Percentiles rank a stretch among this genome's conserved stretches.
Evolutionary conservation across 2,888 invertebrate species (phyloP).

Genomic region (Drosophila trichaetosa): DNA sequence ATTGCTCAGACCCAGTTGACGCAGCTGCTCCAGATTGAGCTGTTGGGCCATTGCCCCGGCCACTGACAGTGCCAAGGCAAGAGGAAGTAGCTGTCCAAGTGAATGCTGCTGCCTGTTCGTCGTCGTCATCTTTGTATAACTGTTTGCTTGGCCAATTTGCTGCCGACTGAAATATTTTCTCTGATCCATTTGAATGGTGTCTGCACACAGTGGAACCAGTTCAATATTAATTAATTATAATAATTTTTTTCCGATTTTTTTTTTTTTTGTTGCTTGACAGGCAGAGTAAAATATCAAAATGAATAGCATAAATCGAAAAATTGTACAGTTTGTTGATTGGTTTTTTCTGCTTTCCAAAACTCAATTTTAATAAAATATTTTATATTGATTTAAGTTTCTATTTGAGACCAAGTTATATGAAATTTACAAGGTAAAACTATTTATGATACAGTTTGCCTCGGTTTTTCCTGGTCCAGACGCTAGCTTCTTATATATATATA

Average conservation of each 20-base stretch:
- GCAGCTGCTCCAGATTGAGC: conserved; percentile 45
- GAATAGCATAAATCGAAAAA: no score
- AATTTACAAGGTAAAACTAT: background rate
- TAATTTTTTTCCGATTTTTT: background rate
- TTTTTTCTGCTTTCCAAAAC: background rate
- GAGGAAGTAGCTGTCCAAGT: conserved; percentile 3
- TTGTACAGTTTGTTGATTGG: no score
- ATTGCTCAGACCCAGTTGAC: conserved; percentile 71
- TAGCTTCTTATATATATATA: background rate
- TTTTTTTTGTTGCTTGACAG: background rate
- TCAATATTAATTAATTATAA: background rate
- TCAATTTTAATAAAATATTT: background rate
- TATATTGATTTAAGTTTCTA: background rate
- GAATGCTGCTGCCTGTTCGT: conserved; percentile 6
- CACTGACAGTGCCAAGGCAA: conserved; percentile 14
- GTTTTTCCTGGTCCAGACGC: background rate
- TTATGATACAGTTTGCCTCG: background rate
- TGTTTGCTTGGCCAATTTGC: conserved; percentile 35
- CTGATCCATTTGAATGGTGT: conserved; percentile 37
- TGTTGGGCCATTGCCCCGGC: conserved; percentile 8
- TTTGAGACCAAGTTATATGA: background rate
- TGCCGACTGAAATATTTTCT: conserved; percentile 46
- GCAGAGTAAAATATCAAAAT: no score
- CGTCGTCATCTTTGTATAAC: conserved; percentile 43
- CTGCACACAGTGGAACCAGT: conserved; percentile 51